A percentile compares a stretch with the other conserved stretches of the same genome.
Conservation (phyloP, 2,797 vertebrate species). For the Acanthiza pusilla region DNA sequence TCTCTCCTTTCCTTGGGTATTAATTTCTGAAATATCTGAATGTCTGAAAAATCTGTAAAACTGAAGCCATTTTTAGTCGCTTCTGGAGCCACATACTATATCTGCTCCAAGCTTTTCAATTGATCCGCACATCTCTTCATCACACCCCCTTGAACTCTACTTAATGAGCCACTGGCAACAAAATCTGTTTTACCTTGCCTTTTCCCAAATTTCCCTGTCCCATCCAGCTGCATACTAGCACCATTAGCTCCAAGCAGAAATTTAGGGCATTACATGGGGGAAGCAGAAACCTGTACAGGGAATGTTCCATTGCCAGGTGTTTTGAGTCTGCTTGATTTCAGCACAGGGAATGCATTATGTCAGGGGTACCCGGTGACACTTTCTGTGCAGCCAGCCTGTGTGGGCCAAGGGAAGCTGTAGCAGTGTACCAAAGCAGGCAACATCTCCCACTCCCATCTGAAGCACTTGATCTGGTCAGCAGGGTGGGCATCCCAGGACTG, state of each 20-base stretch:
- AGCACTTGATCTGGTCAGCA: not conserved
- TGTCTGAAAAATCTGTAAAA: not conserved
- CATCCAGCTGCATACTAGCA: not conserved
- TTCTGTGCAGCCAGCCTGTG: not conserved
- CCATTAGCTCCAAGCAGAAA: fast-evolving
- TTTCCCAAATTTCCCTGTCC: not conserved
- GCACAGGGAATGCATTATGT: fast-evolving
- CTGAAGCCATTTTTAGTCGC: not conserved
- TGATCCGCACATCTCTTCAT: not conserved
- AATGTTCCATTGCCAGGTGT: not conserved
- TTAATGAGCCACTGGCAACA: not conserved
- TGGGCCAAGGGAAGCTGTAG: not conserved
- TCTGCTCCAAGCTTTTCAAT: not conserved
- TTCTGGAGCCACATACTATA: not conserved
- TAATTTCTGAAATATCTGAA: not conserved
- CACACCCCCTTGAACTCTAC: not conserved
- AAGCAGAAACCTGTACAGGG: fast-evolving
- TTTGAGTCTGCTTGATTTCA: not conserved
- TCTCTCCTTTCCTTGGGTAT: not conserved
- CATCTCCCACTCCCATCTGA: not conserved
- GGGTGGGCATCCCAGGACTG: not conserved
- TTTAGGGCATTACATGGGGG: not conserved
- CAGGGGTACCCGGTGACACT: not conserved
- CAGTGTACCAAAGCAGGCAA: not conserved
- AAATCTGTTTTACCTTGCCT: not conserved